Percentiles rank a stretch among this genome's conserved stretches.
phyloP scores from a whole-genome alignment of 2,888 invertebrate genomes.

The Luperina nickerlii region DNA sequence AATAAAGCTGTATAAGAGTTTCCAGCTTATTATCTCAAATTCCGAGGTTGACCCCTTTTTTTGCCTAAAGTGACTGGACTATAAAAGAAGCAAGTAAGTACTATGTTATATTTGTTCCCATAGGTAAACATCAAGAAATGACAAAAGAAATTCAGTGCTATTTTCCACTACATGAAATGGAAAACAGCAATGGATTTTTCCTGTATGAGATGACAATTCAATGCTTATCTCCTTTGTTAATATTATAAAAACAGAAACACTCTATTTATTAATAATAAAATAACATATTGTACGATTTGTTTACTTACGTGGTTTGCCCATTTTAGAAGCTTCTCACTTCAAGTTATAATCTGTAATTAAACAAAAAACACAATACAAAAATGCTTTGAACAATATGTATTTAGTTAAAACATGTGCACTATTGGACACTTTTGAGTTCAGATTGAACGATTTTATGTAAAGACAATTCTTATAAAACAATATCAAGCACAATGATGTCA shows the following conservation, averaged over 20 bases:
- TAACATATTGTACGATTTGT: neutral
- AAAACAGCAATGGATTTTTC: neutral
- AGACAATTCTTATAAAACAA: neutral
- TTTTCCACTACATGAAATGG: neutral
- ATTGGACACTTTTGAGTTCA: neutral
- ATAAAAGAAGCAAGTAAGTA: neutral
- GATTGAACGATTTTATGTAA: neutral
- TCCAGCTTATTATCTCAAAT: too few species aligned
- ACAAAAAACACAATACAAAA: constrained; percentile 25
- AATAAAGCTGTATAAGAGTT: too few species aligned
- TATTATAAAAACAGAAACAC: neutral
- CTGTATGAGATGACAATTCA: neutral
- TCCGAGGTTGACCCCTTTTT: too few species aligned
- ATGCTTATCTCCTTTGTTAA: neutral
- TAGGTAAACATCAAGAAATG: neutral
- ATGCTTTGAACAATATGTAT: neutral
- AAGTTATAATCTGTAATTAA: constrained; percentile 38
- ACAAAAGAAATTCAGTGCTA: constrained; percentile 3
- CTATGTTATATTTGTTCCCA: too few species aligned
- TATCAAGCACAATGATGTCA: constrained; percentile 11
- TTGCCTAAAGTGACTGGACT: too few species aligned
- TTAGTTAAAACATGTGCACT: neutral
- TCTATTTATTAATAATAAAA: neutral
- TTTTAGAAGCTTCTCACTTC: constrained; percentile 27
- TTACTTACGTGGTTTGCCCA: constrained; percentile 59